These are phyloP conservation scores for Colletes latitarsis DNA, from an alignment of 1,140 invertebrate genomes.

Conservation along the genomic window DNA sequence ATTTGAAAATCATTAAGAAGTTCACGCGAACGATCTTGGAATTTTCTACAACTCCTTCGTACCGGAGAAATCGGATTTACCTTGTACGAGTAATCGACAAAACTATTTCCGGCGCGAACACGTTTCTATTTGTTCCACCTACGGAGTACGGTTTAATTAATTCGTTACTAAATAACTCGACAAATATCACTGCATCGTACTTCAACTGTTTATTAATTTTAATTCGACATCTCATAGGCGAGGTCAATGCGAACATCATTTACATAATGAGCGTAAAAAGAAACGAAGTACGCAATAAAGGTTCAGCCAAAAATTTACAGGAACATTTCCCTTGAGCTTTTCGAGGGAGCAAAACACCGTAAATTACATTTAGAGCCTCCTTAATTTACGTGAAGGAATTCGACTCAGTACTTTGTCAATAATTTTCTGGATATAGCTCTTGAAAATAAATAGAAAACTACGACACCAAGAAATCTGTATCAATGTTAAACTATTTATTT, in stretches of 20 bases:
- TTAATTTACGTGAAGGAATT: not conserved
- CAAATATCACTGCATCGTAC: not conserved
- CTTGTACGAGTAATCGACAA: not conserved
- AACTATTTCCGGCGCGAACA: not conserved
- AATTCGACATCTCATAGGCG: not conserved
- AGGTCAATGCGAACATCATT: not conserved
- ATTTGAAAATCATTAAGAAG: slow-evolving; percentile 7
- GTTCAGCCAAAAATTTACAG: slow-evolving; percentile 21
- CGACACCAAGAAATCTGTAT: no score
- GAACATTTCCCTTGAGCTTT: not conserved
- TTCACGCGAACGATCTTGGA: not conserved
- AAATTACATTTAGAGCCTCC: not conserved
- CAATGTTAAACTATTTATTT: no score
- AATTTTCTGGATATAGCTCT: not conserved
- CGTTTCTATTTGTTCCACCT: not conserved
- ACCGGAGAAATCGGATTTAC: not conserved
- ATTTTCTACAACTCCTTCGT: not conserved
- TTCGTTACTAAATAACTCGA: no score
- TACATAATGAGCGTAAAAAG: not conserved
- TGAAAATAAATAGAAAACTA: not conserved
- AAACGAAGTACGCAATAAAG: slow-evolving; percentile 24
- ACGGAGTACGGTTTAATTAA: not conserved
- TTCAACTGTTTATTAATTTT: no score
- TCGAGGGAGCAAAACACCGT: not conserved
- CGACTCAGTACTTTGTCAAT: not conserved